Evolutionary conservation across 2,113 vertebrate species (phyloP).

Genomic region (Stigmatopora argus): DNA sequence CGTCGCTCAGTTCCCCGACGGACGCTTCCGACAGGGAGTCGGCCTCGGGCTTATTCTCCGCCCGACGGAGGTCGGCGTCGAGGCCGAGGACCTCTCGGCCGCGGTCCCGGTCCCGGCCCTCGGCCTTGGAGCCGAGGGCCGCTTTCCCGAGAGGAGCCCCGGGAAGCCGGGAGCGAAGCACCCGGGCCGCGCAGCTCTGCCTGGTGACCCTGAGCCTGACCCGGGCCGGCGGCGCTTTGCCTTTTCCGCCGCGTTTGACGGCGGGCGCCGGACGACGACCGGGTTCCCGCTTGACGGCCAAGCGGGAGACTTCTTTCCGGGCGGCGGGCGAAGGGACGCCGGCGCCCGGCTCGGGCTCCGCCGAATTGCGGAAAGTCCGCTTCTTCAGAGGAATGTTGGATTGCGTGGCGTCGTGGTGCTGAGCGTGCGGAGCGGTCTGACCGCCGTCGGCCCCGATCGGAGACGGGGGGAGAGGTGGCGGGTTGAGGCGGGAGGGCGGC

Average conservation of each 20-base stretch:
- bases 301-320: conserved; percentile 17
- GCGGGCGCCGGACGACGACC: conserved; percentile 1
- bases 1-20: conserved; percentile 5
- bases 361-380: conserved; percentile 67
- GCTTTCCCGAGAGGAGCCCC: conserved; percentile 25
- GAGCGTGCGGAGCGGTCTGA: conserved; percentile 6
- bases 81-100: background rate
- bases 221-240: conserved; percentile 17
- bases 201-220: conserved; percentile 15
- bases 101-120: conserved; percentile 15
- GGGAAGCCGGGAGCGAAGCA: conserved; percentile 39
- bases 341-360: conserved; percentile 50
- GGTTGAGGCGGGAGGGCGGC: conserved; percentile 17
- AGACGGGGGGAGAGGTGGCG: conserved; percentile 49
- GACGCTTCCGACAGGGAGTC: background rate
- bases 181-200: conserved; percentile 22
- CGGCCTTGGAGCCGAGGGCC: conserved; percentile 21
- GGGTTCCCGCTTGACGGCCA: background rate
- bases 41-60: background rate
- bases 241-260: conserved; percentile 12
- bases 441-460: conserved; percentile 14
- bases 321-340: conserved; percentile 21
- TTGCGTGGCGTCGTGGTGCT: conserved; percentile 47
- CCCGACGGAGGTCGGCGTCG: background rate
- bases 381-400: conserved; percentile 76